Conservation (phyloP, 92 coral and sea anemone species). For the Galaxea fascicularis region DNA sequence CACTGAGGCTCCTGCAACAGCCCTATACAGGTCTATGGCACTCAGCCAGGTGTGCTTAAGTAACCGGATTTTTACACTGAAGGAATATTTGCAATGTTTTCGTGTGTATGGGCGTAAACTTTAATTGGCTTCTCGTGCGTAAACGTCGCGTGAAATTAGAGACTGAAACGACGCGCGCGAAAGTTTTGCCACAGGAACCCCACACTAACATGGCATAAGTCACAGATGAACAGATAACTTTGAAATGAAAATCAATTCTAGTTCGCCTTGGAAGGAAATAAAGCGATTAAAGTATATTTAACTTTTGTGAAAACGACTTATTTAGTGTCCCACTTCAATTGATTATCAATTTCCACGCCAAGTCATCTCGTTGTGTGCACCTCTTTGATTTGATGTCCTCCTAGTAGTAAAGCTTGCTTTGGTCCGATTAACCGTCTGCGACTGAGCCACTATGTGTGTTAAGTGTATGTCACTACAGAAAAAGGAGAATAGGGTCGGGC, state of each 20-base stretch:
- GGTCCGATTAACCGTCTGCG: not conserved
- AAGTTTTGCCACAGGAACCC: too few species aligned
- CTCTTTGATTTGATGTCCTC: not conserved
- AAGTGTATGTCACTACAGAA: not conserved
- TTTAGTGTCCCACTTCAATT: constrained; percentile 2
- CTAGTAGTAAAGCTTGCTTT: not conserved
- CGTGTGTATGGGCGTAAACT: too few species aligned
- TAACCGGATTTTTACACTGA: too few species aligned
- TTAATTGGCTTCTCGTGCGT: too few species aligned
- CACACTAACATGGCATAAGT: too few species aligned
- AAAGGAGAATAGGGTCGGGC: constrained; percentile 1
- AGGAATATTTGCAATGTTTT: too few species aligned
- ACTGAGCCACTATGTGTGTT: not conserved
- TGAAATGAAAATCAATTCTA: not conserved
- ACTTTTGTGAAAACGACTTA: not conserved
- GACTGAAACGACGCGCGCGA: too few species aligned
- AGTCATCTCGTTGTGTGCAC: not conserved
- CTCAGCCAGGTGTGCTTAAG: too few species aligned
- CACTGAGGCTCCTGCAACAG: too few species aligned
- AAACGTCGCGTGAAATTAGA: too few species aligned
- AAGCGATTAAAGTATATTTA: not conserved
- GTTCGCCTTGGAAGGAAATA: not conserved
- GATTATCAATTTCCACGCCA: not conserved
- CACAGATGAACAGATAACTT: too few species aligned
- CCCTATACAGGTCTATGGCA: too few species aligned